Evolutionary conservation across 1,140 invertebrate species (phyloP).

Genomic region (Euura saliciscinereae): DNA sequence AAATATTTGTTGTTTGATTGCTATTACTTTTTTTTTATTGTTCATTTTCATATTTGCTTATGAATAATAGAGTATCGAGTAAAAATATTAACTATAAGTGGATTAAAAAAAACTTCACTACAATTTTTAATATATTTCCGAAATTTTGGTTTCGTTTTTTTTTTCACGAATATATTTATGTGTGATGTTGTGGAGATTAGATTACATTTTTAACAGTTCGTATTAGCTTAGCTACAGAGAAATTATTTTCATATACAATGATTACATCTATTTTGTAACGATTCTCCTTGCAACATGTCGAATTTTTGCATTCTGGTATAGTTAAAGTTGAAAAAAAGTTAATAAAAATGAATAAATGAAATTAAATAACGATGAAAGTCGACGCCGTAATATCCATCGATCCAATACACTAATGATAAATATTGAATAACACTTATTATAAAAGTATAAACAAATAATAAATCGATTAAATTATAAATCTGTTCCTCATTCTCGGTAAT

Average conservation of each 20-base stretch:
- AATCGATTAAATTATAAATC: background rate
- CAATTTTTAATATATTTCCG: background rate
- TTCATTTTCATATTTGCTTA: background rate
- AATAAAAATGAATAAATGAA: too few species aligned
- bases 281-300: background rate
- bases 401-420: conserved; percentile 1
- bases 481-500: background rate
- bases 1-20: background rate
- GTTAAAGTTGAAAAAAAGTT: background rate
- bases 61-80: too few species aligned
- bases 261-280: background rate
- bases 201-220: background rate
- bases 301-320: background rate
- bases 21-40: too few species aligned
- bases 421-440: background rate
- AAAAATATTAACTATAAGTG: too few species aligned
- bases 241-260: background rate
- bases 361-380: background rate
- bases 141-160: background rate
- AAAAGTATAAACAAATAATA: too few species aligned
- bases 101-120: background rate
- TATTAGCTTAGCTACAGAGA: background rate
- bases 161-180: too few species aligned
- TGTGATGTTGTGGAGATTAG: too few species aligned
- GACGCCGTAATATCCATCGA: background rate